Evolutionary conservation across 1,140 invertebrate species (phyloP).

Genomic region (Drosophila pandora): DNA sequence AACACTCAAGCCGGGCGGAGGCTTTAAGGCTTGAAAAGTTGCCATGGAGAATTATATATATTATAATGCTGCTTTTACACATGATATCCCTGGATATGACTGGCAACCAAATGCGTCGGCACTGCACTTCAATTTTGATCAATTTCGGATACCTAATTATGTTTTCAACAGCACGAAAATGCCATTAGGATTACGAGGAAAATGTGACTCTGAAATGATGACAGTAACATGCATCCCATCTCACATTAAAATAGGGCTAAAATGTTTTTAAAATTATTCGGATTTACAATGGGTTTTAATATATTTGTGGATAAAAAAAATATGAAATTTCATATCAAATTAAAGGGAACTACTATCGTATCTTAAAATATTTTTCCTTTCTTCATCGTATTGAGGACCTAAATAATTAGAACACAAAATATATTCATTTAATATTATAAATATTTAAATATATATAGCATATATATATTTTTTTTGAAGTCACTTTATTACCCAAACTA

Average conservation of each 20-base stretch:
- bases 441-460: too few species aligned
- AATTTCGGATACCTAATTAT: constrained; percentile 27
- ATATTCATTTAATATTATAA: too few species aligned
- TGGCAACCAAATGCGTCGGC: constrained; percentile 10
- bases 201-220: constrained; percentile 4
- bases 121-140: constrained; percentile 25
- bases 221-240: not conserved
- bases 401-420: too few species aligned
- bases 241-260: not conserved
- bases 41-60: not conserved
- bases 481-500: not conserved
- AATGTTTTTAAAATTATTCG: not conserved
- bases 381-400: too few species aligned
- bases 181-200: constrained; percentile 13
- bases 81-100: constrained; percentile 5
- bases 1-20: constrained; percentile 18
- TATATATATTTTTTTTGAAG: constrained; percentile 5
- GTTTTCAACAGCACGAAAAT: constrained; percentile 10
- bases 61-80: not conserved
- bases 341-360: too few species aligned
- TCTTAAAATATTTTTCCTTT: too few species aligned
- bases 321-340: too few species aligned
- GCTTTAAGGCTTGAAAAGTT: constrained; percentile 31
- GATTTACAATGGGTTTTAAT: not conserved
- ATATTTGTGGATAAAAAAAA: too few species aligned